These are phyloP conservation scores for Cosmia pyralina DNA, from an alignment of 2,888 invertebrate genomes.

Conservation along the genomic window DNA sequence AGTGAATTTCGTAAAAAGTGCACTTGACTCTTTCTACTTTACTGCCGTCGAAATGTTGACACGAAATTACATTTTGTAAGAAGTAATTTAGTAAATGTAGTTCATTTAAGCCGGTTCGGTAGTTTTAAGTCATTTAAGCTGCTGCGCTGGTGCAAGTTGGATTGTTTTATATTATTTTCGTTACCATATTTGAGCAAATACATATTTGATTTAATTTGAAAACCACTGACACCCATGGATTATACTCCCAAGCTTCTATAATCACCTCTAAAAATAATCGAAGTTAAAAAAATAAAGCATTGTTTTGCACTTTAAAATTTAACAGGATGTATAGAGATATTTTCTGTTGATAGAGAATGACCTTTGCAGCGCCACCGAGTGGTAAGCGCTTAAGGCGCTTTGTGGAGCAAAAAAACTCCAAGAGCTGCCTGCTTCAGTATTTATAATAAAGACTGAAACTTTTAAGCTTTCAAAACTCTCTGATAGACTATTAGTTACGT, in stretches of 20 bases:
- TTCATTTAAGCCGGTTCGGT: neutral
- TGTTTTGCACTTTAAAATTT: slow-evolving; percentile 10
- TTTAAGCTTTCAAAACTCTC: slow-evolving; percentile 18
- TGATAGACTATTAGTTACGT: neutral
- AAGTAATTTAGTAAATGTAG: slow-evolving; percentile 11
- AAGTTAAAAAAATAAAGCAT: neutral
- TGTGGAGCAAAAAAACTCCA: slow-evolving; percentile 22
- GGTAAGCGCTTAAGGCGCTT: slow-evolving; percentile 31
- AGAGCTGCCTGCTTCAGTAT: slow-evolving; percentile 20
- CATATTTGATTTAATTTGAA: too few species aligned
- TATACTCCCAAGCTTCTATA: too few species aligned
- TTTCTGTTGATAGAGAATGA: slow-evolving; percentile 37
- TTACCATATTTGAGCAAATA: too few species aligned
- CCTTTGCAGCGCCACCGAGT: slow-evolving; percentile 22
- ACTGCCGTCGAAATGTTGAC: neutral
- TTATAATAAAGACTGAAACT: slow-evolving; percentile 20
- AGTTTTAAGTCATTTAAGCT: neutral
- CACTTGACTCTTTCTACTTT: too few species aligned
- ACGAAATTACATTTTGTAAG: slow-evolving; percentile 1
- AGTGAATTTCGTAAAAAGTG: too few species aligned
- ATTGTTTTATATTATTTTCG: too few species aligned
- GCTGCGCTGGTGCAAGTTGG: too few species aligned
- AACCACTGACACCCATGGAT: too few species aligned
- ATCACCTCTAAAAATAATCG: too few species aligned
- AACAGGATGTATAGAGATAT: slow-evolving; percentile 18